A percentile compares a stretch with the other conserved stretches of the same genome.
These are phyloP conservation scores for Sinocyclocheilus rhinocerous DNA, from an alignment of 2,113 vertebrate species.

Conservation along the genomic window DNA sequence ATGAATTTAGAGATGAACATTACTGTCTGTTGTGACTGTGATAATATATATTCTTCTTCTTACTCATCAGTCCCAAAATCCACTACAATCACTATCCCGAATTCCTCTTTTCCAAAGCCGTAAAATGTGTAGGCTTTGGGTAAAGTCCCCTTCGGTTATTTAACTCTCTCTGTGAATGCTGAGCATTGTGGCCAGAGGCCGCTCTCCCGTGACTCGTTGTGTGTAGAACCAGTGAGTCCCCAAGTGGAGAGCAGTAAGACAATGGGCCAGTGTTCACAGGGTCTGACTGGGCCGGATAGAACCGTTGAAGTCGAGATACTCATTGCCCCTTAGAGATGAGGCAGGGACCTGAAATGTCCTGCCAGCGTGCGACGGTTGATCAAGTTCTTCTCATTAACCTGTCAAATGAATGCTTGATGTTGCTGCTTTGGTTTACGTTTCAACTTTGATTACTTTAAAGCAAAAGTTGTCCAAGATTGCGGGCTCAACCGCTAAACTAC, in stretches of 20 bases:
- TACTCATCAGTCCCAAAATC: slow-evolving; percentile 10
- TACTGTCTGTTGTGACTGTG: not conserved
- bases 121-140: not conserved
- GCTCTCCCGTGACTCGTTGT: slow-evolving; percentile 23
- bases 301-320: slow-evolving; percentile 1
- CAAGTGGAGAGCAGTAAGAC: slow-evolving; percentile 37
- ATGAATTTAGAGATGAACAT: not conserved
- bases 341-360: slow-evolving; percentile 4
- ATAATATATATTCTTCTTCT: not conserved
- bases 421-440: not conserved
- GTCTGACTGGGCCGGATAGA: slow-evolving; percentile 8
- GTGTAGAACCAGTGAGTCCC: slow-evolving; percentile 31
- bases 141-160: slow-evolving; percentile 9
- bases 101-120: not conserved
- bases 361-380: not conserved
- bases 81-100: too few species aligned
- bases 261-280: slow-evolving; percentile 48
- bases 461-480: not conserved
- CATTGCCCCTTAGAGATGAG: not conserved
- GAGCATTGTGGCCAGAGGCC: slow-evolving; percentile 39
- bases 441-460: not conserved
- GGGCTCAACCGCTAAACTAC: not conserved
- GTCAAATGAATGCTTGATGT: not conserved
- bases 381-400: not conserved
- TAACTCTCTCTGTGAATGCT: slow-evolving; percentile 47